These are phyloP conservation scores for Euphysa ruthae DNA, from an alignment of 30 jellyfish, hydroid and myxozoan genomes.

Conservation along the genomic window DNA sequence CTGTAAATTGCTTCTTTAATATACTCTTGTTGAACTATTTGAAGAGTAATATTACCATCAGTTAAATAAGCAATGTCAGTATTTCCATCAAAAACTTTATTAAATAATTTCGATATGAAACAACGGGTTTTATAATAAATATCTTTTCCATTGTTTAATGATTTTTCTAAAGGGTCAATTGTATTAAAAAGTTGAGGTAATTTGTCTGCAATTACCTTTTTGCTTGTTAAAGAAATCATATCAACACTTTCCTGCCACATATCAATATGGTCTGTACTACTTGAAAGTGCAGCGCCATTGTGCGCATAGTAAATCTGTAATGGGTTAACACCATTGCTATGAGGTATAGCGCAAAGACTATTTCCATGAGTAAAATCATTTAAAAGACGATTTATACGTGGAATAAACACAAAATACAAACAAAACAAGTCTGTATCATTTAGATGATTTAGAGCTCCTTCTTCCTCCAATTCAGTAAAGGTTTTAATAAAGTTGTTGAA, in stretches of 20 bases:
- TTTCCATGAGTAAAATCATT: conserved; percentile 17
- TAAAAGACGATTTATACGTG: conserved; percentile 21
- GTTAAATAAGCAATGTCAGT: too few species aligned
- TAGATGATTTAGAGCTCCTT: conserved; percentile 16
- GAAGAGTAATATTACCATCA: too few species aligned
- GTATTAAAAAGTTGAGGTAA: conserved; percentile 10
- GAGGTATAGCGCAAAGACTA: conserved; percentile 22
- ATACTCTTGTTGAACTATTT: too few species aligned
- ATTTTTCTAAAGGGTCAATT: conserved; percentile 27
- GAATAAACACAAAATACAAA: conserved; percentile 31
- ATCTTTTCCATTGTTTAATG: conserved; percentile 17
- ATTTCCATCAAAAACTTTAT: background rate
- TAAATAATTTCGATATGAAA: conserved; percentile 15
- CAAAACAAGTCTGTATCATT: conserved; percentile 33
- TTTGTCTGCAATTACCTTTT: conserved; percentile 4
- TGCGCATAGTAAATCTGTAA: conserved; percentile 31
- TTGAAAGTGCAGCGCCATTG: conserved; percentile 4
- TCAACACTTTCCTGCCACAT: background rate
- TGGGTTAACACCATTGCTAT: conserved; percentile 34
- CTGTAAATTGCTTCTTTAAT: too few species aligned
- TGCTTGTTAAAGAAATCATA: background rate
- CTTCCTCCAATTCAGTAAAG: conserved; percentile 15
- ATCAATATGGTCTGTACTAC: background rate
- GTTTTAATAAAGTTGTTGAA: conserved; percentile 13
- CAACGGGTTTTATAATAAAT: conserved; percentile 12